These are phyloP conservation scores for Nestor notabilis DNA, from an alignment of 2,113 vertebrate genomes.

Conservation along the genomic window DNA sequence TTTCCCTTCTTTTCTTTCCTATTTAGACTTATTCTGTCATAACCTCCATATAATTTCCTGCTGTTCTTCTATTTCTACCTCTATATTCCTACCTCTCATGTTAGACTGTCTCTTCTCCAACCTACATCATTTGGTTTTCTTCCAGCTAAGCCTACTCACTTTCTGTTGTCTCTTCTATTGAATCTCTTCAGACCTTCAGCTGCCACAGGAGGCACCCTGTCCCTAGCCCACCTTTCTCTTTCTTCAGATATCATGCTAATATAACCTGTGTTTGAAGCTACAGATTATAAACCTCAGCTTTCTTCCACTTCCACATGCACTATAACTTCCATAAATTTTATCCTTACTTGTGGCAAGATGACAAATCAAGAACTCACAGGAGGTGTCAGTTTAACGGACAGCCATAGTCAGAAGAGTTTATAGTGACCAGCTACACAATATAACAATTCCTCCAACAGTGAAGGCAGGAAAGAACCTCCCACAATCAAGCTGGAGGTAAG, in stretches of 20 bases:
- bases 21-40: neutral
- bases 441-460: neutral
- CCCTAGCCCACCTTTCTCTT: neutral
- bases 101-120: neutral
- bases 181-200: neutral
- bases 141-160: neutral
- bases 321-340: neutral
- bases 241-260: neutral
- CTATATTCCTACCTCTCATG: neutral
- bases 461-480: neutral
- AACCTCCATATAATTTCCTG: neutral
- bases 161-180: neutral
- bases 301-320: neutral
- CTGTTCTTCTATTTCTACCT: neutral
- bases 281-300: neutral
- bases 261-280: neutral
- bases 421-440: neutral
- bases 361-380: neutral
- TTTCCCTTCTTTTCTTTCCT: neutral
- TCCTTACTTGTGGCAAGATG: neutral
- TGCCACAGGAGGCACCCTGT: neutral
- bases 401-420: accelerated
- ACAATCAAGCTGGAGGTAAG: neutral
- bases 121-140: neutral
- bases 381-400: neutral